Evolutionary conservation across 2,113 vertebrate species (phyloP), one percentile per base, ranked within the genome.

Genomic region (Castor canadensis): DNA sequence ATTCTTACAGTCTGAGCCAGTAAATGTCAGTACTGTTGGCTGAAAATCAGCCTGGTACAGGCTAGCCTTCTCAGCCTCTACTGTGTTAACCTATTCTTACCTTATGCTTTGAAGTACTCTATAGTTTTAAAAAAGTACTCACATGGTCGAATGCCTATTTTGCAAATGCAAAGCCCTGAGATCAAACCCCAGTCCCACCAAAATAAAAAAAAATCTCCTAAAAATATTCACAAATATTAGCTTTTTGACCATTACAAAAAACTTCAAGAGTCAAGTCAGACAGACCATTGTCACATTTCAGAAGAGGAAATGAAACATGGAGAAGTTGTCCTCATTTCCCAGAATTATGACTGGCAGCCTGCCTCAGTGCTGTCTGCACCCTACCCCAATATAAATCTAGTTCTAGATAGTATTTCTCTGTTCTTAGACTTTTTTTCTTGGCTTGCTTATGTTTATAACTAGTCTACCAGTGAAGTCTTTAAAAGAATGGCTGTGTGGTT

Each of bases 11-110:
- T 99, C 97, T 5, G 99, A 97, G 76, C 99, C 90, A 20, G 97
- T 99, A 66, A 99, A 99, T 90, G 98, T 98, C 91, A 99, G 97
- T 97, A 99, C 99, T 52, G 99, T 99, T 98, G 99, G 98, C 64
- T 98, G 98, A 77, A 98, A 98, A 82, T 98, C 98, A 85, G 98
- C 99, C 87, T 98, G 98, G 85, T 98, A 99, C 75, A 99, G 97
- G 88, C 99, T 96, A 64, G 97, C 97, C 22, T 96, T 97, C 64
- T 98, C 98, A 15, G 98, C 98, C 87, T 99, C 98, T 58, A 98
- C 52, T 28, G 30, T 62, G 54, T 83, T 72, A 62, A 38, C 11
- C 15, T 67, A 45, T 52, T 93, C n/a, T 88, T 93, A 79, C 69
- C 28, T 66, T 58, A n/a, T 83, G 62, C 45, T 89, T 81, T 92